Evolutionary conservation across 2,888 invertebrate species (phyloP).

Genomic region (Buathra laborator): DNA sequence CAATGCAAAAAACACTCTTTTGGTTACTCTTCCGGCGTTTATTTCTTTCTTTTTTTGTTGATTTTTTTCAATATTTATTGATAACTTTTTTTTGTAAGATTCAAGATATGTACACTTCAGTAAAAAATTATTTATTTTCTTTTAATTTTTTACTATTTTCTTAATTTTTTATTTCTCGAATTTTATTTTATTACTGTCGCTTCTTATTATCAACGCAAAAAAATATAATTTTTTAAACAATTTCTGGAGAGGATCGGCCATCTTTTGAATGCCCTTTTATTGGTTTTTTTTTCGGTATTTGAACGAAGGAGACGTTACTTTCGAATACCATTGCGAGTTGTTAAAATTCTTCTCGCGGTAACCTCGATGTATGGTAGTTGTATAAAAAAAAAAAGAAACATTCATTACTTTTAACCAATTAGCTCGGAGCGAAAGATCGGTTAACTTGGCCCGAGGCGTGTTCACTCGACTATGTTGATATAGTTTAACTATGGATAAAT

Average conservation of each 20-base stretch:
- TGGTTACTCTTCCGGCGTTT: too few relatives aligned
- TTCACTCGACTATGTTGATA: constrained; percentile 36
- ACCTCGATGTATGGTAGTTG: constrained; percentile 17
- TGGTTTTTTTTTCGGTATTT: too few relatives aligned
- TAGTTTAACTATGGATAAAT: not conserved
- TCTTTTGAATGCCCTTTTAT: too few relatives aligned
- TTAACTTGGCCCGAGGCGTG: constrained; percentile 41
- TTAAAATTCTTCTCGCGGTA: constrained; percentile 8
- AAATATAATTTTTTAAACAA: too few relatives aligned
- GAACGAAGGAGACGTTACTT: not conserved
- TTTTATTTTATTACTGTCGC: too few relatives aligned
- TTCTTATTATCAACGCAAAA: too few relatives aligned
- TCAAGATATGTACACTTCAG: not conserved
- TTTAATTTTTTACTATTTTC: too few relatives aligned
- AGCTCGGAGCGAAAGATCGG: constrained; percentile 48
- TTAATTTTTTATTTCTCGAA: too few relatives aligned
- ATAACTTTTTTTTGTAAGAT: not conserved
- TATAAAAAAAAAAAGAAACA: constrained; percentile 6
- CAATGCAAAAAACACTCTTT: too few relatives aligned
- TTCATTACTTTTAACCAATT: constrained; percentile 52
- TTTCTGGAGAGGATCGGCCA: too few relatives aligned
- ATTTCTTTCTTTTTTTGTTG: too few relatives aligned
- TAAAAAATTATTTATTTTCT: not conserved
- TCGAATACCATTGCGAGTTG: not conserved
- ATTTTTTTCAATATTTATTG: not conserved